phyloP scores from a whole-genome alignment of 2,888 invertebrate species.

The Acleris laterana region DNA sequence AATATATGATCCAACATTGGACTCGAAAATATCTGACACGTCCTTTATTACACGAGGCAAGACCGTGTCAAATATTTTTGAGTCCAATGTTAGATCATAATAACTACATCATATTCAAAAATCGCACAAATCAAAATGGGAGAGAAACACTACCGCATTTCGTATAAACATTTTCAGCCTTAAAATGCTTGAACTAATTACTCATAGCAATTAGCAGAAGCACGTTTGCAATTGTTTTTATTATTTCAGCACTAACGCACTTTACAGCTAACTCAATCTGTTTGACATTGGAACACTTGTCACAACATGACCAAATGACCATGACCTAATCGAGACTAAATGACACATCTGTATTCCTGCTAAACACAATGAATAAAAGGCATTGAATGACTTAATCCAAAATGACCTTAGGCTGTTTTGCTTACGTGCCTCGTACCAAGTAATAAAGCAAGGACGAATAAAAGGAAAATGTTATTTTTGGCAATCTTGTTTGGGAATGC shows the following conservation, averaged over 20 bases:
- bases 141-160: no score
- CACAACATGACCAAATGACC: conserved; percentile 4
- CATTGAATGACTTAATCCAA: conserved; percentile 35
- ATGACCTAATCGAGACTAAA: conserved; percentile 25
- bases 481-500: conserved; percentile 3
- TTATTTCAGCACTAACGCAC: conserved; percentile 11
- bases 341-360: conserved; percentile 53
- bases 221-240: conserved; percentile 17
- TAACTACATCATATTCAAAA: no score
- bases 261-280: conserved; percentile 24
- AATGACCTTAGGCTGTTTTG: conserved; percentile 47
- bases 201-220: no score
- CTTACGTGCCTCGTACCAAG: neutral
- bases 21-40: no score
- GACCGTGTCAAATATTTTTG: no score
- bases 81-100: no score
- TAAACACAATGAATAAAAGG: conserved; percentile 32
- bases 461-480: conserved; percentile 26
- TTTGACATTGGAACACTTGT: conserved; percentile 30
- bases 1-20: no score
- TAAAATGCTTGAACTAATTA: no score
- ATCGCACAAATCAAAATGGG: no score
- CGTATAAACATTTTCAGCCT: no score
- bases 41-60: no score
- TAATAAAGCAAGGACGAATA: conserved; percentile 5